These are phyloP conservation scores for Coracopsis vasa DNA, from an alignment of 2,113 vertebrate genomes.

Conservation along the genomic window DNA sequence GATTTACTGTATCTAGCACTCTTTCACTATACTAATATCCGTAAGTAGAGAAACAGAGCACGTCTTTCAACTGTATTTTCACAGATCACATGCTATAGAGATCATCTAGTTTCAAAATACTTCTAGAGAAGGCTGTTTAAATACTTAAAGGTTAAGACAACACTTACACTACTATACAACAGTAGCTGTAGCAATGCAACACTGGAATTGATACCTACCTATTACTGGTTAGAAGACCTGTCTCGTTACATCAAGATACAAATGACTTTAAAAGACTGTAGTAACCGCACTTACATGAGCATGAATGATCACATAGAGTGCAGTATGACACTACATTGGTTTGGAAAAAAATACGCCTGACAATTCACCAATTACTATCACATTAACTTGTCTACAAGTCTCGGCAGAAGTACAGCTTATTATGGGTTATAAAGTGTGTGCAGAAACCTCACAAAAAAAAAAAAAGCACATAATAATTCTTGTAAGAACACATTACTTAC, in stretches of 20 bases:
- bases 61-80: not conserved
- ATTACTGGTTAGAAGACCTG: not conserved
- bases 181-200: not conserved
- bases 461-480: accelerated
- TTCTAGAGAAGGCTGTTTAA: not conserved
- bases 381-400: not conserved
- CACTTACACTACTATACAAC: not conserved
- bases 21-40: not conserved
- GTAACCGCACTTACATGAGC: not conserved
- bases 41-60: not conserved
- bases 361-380: not conserved
- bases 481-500: not conserved
- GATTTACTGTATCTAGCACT: not conserved
- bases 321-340: not conserved
- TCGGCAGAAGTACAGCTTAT: not conserved
- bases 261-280: not conserved
- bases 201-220: not conserved
- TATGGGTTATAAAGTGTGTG: not conserved
- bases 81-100: not conserved
- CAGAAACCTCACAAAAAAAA: not conserved
- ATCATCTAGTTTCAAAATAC: not conserved
- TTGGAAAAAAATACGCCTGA: not conserved
- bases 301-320: not conserved
- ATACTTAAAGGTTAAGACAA: not conserved
- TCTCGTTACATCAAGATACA: not conserved